These are phyloP conservation scores for Deilephila porcellus DNA, from an alignment of 2,888 invertebrate genomes.

Conservation along the genomic window DNA sequence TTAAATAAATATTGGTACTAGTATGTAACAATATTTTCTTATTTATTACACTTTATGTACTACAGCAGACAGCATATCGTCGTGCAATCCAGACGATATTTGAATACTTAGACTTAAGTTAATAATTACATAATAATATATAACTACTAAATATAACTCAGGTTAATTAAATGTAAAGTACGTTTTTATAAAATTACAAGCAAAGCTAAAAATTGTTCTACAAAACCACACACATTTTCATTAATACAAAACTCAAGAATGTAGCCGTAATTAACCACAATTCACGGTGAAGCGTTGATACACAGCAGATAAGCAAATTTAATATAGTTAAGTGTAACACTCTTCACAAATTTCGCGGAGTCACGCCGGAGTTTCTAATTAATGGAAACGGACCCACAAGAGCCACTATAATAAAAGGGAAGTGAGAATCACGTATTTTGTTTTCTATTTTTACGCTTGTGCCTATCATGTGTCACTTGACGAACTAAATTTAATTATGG, in stretches of 20 bases:
- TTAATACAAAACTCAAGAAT: background rate
- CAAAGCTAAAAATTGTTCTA: background rate
- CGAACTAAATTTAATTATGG: background rate
- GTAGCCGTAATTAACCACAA: background rate
- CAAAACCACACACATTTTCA: background rate
- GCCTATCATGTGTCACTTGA: background rate
- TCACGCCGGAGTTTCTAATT: conserved; percentile 62
- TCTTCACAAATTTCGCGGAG: conserved; percentile 44
- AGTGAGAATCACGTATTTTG: conserved; percentile 15
- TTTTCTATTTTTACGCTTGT: conserved; percentile 14
- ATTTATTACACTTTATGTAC: no score
- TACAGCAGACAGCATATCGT: no score
- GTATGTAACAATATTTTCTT: no score
- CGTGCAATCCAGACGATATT: no score
- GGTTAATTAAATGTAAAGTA: no score
- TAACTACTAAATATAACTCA: no score
- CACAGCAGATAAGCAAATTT: conserved; percentile 21
- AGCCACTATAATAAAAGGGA: conserved; percentile 28
- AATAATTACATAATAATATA: no score
- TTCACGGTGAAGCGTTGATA: conserved; percentile 6
- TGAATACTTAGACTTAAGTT: no score
- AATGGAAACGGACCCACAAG: conserved; percentile 53
- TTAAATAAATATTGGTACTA: no score
- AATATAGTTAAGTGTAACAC: conserved; percentile 17
- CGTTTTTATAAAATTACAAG: no score